Percentiles rank a stretch among this genome's conserved stretches.
Evolutionary conservation across 1,140 invertebrate species (phyloP).

Genomic region (Aricia agestis): DNA sequence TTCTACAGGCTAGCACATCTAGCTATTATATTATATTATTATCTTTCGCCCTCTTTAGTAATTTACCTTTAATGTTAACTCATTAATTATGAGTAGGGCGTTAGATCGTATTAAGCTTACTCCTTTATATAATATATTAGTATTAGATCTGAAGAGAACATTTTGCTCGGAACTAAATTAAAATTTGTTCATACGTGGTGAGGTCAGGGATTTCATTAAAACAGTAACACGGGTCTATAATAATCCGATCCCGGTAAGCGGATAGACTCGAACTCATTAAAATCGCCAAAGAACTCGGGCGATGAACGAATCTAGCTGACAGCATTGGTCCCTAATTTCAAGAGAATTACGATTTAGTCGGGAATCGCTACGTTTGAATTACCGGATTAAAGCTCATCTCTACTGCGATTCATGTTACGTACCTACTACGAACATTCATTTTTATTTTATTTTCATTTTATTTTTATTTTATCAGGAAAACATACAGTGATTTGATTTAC

Average conservation of each 20-base stretch:
- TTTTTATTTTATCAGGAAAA: too few relatives aligned
- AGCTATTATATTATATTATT: too few relatives aligned
- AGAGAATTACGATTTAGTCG: constrained; percentile 8
- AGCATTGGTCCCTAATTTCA: constrained; percentile 10
- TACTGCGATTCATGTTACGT: background rate
- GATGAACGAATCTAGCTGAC: constrained; percentile 5
- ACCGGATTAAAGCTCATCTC: background rate
- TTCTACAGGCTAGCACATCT: background rate
- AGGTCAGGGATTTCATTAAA: constrained; percentile 11
- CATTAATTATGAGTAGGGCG: background rate
- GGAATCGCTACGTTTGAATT: constrained; percentile 8
- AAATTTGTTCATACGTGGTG: background rate
- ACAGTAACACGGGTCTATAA: background rate
- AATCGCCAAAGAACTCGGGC: constrained; percentile 7
- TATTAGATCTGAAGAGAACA: background rate
- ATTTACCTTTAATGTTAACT: too few relatives aligned
- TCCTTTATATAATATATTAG: background rate
- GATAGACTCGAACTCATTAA: constrained; percentile 14
- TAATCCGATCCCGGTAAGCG: constrained; percentile 11
- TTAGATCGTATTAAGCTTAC: background rate
- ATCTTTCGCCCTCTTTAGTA: too few relatives aligned
- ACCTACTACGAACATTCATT: too few relatives aligned
- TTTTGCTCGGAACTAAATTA: background rate
- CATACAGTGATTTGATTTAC: too few relatives aligned
- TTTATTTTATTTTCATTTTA: too few relatives aligned